Base-by-base conservation (phyloP, 2,888 invertebrate genomes). In the Erpobdella octoculata region DNA sequence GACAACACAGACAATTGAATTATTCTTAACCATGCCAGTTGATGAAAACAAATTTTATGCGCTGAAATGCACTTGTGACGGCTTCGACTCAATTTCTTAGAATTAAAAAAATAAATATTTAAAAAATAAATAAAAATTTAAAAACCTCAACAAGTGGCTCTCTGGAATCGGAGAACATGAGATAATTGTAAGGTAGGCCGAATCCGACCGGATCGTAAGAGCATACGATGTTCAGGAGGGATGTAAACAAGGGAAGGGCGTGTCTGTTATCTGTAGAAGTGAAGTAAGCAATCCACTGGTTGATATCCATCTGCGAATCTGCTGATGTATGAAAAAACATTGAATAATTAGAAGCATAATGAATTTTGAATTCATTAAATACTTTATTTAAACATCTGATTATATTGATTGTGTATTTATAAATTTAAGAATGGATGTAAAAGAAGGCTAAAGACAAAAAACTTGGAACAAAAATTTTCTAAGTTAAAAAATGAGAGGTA, bases 171-270 rank as follows among this genome's bases (percentile, higher is more conserved):
- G 89, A 89, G 82, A 97, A 97, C 73, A 98, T 84, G 65, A 98
- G 86, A 82, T 98, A 97, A 86, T 99, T 99, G 85, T 99, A 98
- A 0, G 98, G 98, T 66, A 88, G 79, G 1, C 97, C 97, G 75
- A 94, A 88, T 0, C 98, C 97, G n/a, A 95, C 93, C 0, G 98
- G 98, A 85, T 98, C 95, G 83, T 98, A 98, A 0, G 94, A 91
- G 81, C 94, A 95, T 9, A 97, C 93, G 0, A 93, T 90, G 85
- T 99, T 99, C 77, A 99, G 84, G 18, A 99, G 86, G 0, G 97
- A 97, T 0, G 98, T 99, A 85, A 99, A 99, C 83, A 98, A 87
- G 0, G 98, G 98, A 74, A 98, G 85, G 0, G 96, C 97, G 85
- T 98, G 97, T 0, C 89, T 81, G 81, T 88, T 88, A 77, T 88